These are phyloP conservation scores for Hapalemur alaotrensis DNA, from an alignment of 2,797 vertebrate genomes.

Conservation along the genomic window DNA sequence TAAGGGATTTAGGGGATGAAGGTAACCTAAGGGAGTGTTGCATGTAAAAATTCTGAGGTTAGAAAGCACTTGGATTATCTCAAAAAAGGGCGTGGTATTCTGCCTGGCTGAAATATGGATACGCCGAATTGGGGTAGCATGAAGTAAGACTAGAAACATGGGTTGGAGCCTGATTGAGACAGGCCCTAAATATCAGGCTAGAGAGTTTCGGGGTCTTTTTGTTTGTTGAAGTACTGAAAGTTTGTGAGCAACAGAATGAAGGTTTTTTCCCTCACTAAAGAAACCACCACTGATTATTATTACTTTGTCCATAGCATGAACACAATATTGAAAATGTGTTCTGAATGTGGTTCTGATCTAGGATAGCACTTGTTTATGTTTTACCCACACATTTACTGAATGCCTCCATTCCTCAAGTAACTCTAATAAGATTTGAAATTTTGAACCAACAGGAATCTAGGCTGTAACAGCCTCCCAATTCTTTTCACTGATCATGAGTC, in stretches of 20 bases:
- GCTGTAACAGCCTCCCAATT: neutral
- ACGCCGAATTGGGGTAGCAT: neutral
- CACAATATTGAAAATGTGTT: neutral
- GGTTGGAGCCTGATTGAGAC: neutral
- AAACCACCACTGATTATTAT: neutral
- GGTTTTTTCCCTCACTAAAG: neutral
- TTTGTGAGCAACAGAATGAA: neutral
- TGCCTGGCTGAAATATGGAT: neutral
- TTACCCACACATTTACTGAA: neutral
- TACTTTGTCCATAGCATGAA: neutral
- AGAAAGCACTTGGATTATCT: neutral
- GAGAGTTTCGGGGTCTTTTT: neutral
- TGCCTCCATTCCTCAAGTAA: neutral
- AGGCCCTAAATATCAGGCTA: neutral
- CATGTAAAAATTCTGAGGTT: neutral
- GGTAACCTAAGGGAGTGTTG: neutral
- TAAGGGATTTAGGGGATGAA: neutral
- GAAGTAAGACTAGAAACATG: neutral
- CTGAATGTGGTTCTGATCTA: neutral
- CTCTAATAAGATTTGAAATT: neutral
- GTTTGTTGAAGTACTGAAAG: neutral
- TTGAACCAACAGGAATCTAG: neutral
- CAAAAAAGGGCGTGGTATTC: neutral
- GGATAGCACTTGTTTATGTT: neutral
- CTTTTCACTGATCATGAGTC: neutral